A percentile compares a stretch with the other conserved stretches of the same genome.
phyloP scores from a whole-genome alignment of 2,888 invertebrate species.

The Halictus ligatus region DNA sequence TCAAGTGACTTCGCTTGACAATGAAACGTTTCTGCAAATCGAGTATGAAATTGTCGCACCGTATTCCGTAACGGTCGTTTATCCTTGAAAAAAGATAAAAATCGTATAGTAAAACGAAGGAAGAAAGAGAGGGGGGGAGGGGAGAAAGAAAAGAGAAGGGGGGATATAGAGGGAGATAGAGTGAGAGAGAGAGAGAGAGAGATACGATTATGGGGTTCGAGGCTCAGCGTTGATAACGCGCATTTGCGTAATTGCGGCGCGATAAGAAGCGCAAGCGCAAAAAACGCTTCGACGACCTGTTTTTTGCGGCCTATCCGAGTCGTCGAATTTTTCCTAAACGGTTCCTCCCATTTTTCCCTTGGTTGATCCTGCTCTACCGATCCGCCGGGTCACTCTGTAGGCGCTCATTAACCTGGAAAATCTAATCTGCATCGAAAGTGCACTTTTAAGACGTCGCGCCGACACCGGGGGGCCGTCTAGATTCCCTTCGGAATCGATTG shows the following conservation, averaged over 20 bases:
- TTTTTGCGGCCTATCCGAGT: conserved; percentile 56
- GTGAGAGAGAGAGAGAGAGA: background rate
- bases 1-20: background rate
- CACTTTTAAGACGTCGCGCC: conserved; percentile 54
- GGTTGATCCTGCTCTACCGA: conserved; percentile 10
- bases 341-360: conserved; percentile 39
- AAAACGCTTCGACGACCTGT: conserved; percentile 52
- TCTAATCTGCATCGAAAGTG: conserved; percentile 67
- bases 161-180: too few relatives aligned
- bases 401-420: conserved; percentile 66
- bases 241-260: conserved; percentile 70
- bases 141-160: background rate
- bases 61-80: background rate
- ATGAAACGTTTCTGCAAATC: background rate
- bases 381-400: conserved; percentile 46
- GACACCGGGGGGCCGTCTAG: conserved; percentile 7
- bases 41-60: background rate
- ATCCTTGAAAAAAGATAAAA: background rate
- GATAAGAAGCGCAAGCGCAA: conserved; percentile 61
- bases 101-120: background rate
- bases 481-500: conserved; percentile 44
- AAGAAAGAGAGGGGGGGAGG: too few relatives aligned
- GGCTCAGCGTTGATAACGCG: conserved; percentile 55
- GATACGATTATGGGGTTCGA: conserved; percentile 2
- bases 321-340: conserved; percentile 50